Evolutionary conservation across 1,140 invertebrate species (phyloP).

Genomic region (Laupala kohalensis): DNA sequence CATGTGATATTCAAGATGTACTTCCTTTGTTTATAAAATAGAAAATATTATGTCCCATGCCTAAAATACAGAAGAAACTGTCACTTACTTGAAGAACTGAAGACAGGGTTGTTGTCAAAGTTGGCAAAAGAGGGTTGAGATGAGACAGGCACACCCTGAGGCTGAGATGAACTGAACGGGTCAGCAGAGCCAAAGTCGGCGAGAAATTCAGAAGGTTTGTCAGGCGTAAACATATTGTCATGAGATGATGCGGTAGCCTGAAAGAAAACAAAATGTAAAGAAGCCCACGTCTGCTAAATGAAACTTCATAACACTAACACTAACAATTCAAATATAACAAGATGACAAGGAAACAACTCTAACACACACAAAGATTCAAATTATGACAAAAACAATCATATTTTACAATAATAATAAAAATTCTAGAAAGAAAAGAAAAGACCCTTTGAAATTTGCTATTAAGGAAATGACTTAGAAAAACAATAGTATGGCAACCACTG

Average conservation of each 20-base stretch:
- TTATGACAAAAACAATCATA: no score
- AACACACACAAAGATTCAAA: neutral
- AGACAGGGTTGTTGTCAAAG: conserved; percentile 58
- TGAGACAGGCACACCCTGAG: neutral
- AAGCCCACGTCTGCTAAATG: neutral
- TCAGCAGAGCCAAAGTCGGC: conserved; percentile 41
- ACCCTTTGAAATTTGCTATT: no score
- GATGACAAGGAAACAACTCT: neutral
- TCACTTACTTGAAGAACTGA: conserved; percentile 41
- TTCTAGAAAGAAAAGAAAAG: no score
- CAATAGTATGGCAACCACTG: no score
- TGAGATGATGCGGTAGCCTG: conserved; percentile 3
- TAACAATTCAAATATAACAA: neutral
- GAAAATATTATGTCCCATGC: neutral
- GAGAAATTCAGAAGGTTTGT: conserved; percentile 34
- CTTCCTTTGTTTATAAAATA: neutral
- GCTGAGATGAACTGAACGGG: conserved; percentile 20
- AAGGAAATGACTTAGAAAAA: no score
- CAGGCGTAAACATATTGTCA: conserved; percentile 32
- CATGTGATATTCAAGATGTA: neutral
- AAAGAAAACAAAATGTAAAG: conserved; percentile 11
- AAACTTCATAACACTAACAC: neutral
- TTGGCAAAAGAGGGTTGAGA: conserved; percentile 46
- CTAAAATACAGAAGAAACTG: neutral
- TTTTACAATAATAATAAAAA: no score